Evolutionary conservation across 1,140 invertebrate species (phyloP).

Genomic region (roundworm (Caenorhabditis elegans)): DNA sequence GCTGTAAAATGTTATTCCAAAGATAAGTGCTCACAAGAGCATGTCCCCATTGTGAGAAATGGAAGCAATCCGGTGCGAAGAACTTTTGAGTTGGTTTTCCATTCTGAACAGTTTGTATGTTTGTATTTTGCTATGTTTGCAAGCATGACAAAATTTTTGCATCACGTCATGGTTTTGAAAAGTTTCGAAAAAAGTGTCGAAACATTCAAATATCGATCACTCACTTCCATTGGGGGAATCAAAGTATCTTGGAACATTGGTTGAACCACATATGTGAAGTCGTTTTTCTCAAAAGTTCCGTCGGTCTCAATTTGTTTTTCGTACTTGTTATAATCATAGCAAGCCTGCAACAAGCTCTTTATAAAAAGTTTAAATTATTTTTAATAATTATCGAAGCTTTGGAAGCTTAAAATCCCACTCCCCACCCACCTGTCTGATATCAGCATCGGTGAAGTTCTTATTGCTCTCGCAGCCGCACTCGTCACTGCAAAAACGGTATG

Average conservation of each 20-base stretch:
- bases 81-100: slow-evolving; percentile 71
- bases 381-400: too few species aligned
- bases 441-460: slow-evolving; percentile 42
- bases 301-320: slow-evolving; percentile 43
- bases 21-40: slow-evolving; percentile 74
- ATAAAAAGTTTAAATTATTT: too few species aligned
- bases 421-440: slow-evolving; percentile 46
- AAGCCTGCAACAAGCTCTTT: background rate
- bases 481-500: slow-evolving; percentile 23
- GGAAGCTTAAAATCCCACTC: too few species aligned
- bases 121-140: too few species aligned
- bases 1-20: slow-evolving; percentile 78
- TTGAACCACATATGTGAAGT: slow-evolving; percentile 68
- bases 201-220: background rate
- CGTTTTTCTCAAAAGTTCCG: slow-evolving; percentile 67
- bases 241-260: slow-evolving; percentile 58
- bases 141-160: too few species aligned
- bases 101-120: slow-evolving; percentile 38
- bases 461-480: slow-evolving; percentile 57
- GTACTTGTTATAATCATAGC: slow-evolving; percentile 41
- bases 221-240: slow-evolving; percentile 47
- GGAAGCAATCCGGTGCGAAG: slow-evolving; percentile 76
- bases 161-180: too few species aligned
- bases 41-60: slow-evolving; percentile 74
- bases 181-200: too few species aligned